A percentile compares a stretch with the other conserved stretches of the same genome.
Evolutionary conservation across 2,113 vertebrate species (phyloP).

Genomic region (zebrafish (Danio rerio)): DNA sequence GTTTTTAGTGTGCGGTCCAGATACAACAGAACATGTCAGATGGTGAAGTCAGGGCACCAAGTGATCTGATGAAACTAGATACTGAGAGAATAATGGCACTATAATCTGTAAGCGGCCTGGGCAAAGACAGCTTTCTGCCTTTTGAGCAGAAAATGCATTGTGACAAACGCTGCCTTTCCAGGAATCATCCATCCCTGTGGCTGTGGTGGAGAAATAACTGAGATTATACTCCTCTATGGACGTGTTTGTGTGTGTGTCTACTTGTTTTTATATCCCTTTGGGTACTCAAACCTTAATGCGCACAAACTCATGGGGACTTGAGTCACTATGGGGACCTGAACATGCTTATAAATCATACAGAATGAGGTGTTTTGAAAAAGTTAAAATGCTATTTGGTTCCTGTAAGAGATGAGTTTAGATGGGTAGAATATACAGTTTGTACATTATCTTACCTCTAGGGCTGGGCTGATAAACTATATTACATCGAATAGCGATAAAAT

Average conservation of each 20-base stretch:
- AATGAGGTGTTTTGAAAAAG: no score
- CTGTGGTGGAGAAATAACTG: slow-evolving; percentile 13
- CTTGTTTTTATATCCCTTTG: no score
- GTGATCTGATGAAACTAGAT: slow-evolving; percentile 41
- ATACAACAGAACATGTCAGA: slow-evolving; percentile 33
- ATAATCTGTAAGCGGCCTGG: slow-evolving; percentile 40
- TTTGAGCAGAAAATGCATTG: slow-evolving; percentile 49
- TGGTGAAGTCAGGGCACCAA: slow-evolving; percentile 43
- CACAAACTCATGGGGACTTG: no score
- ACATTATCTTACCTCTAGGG: no score
- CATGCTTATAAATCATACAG: no score
- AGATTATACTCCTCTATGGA: slow-evolving; percentile 10
- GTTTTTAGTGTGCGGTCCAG: background rate
- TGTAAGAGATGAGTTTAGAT: no score
- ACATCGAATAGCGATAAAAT: no score
- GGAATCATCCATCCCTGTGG: slow-evolving; percentile 38
- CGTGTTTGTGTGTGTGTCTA: background rate
- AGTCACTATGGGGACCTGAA: no score
- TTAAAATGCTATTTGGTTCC: no score
- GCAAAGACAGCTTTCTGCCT: slow-evolving; percentile 39
- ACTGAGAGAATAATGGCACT: slow-evolving; percentile 43
- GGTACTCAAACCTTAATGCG: no score
- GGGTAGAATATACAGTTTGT: no score
- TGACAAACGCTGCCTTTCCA: slow-evolving; percentile 27
- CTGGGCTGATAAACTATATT: no score